phyloP scores from a whole-genome alignment of 2,888 invertebrate genomes.

The Mayetiola destructor region DNA sequence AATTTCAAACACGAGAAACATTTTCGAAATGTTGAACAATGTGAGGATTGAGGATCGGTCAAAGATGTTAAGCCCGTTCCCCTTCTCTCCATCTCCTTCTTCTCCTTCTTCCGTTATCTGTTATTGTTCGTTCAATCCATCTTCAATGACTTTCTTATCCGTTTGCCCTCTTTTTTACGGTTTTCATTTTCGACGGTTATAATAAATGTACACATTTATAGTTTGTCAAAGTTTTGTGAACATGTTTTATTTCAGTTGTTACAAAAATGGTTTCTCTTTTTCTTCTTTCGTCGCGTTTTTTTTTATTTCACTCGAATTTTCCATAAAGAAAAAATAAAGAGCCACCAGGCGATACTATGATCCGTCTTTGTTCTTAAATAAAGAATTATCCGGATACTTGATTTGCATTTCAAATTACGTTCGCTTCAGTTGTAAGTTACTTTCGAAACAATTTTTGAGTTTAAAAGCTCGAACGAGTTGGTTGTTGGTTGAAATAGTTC shows the following conservation, averaged over 20 bases:
- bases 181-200: conserved; percentile 2
- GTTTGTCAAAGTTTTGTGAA: conserved; percentile 7
- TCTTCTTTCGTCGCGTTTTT: background rate
- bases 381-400: conserved; percentile 10
- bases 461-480: background rate
- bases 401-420: conserved; percentile 7
- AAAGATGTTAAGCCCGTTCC: too few species aligned
- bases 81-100: too few species aligned
- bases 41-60: too few species aligned
- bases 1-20: too few species aligned
- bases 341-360: too few species aligned
- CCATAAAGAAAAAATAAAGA: too few species aligned
- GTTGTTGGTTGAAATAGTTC: too few species aligned
- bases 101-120: too few species aligned
- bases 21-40: too few species aligned
- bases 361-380: background rate
- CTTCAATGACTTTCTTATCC: too few species aligned
- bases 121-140: too few species aligned
- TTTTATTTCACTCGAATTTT: background rate
- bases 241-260: background rate
- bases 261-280: too few species aligned
- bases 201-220: conserved; percentile 10
- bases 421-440: conserved; percentile 7
- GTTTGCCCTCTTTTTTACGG: background rate
- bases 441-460: background rate